Conservation (phyloP, 2,888 invertebrate species). For the Drosophila conformis region DNA sequence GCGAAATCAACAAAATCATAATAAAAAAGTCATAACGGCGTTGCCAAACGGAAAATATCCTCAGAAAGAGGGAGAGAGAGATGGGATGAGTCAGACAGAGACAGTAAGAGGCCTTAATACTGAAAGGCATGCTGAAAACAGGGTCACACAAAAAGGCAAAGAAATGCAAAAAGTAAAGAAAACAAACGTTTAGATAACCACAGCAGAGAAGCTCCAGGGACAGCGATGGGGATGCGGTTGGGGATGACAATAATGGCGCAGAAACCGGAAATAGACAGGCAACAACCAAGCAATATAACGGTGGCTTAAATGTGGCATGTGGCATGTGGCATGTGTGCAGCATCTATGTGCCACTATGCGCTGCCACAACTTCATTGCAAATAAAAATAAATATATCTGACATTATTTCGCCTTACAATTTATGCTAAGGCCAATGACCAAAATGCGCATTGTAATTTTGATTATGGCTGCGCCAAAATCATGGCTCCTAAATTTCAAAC, state of each 20-base stretch:
- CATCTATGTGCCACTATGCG: conserved; percentile 13
- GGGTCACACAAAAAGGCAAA: conserved; percentile 17
- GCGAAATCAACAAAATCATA: conserved; percentile 75
- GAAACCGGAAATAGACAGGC: conserved; percentile 72
- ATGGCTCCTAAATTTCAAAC: conserved; percentile 6
- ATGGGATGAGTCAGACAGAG: not conserved
- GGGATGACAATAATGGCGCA: conserved; percentile 56
- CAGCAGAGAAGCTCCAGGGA: conserved; percentile 31
- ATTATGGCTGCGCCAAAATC: conserved; percentile 19
- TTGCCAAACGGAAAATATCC: conserved; percentile 52
- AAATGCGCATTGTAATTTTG: conserved; percentile 44
- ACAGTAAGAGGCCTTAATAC: conserved; percentile 7
- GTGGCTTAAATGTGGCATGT: conserved; percentile 57
- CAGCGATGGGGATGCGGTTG: conserved; percentile 3
- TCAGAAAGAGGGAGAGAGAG: not conserved
- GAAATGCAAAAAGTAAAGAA: conserved; percentile 64
- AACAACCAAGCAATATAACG: conserved; percentile 41
- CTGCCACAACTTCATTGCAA: conserved; percentile 63
- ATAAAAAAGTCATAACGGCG: conserved; percentile 64
- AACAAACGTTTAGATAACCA: conserved; percentile 71
- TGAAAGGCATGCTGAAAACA: conserved; percentile 19
- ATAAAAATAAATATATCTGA: conserved; percentile 66
- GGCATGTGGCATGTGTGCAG: conserved; percentile 28
- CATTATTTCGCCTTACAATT: conserved; percentile 57
- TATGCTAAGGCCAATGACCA: conserved; percentile 65